Percentiles rank a stretch among this genome's conserved stretches.
These are phyloP conservation scores for Caenorhabditis tropicalis DNA, from an alignment of 1,140 invertebrate species.

Conservation along the genomic window DNA sequence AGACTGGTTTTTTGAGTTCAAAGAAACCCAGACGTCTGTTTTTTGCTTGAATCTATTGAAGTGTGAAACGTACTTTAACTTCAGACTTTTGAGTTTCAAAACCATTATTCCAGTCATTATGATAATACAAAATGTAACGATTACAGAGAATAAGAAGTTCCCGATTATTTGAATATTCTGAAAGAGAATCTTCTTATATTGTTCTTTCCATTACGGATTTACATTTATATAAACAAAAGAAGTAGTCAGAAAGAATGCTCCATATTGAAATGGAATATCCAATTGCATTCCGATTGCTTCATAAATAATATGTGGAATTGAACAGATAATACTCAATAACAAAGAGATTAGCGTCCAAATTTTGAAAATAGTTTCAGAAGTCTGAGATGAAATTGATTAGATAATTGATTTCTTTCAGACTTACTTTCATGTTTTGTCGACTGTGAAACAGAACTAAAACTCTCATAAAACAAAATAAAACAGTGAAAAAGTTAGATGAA, in stretches of 20 bases:
- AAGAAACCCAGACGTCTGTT: too few relatives aligned
- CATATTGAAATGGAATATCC: not conserved
- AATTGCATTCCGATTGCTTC: not conserved
- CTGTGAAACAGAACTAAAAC: not conserved
- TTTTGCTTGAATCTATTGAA: too few relatives aligned
- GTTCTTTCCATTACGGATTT: not conserved
- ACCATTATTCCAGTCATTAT: not conserved
- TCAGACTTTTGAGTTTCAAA: not conserved
- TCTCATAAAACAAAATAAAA: not conserved
- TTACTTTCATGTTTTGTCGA: not conserved
- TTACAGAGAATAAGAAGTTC: not conserved
- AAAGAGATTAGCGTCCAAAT: not conserved
- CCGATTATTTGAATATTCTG: not conserved
- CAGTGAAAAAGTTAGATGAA: not conserved
- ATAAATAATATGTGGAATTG: not conserved
- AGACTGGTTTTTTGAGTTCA: too few relatives aligned
- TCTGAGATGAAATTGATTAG: not conserved
- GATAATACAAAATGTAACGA: not conserved
- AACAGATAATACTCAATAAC: not conserved
- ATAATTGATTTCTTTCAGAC: not conserved
- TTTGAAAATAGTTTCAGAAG: not conserved
- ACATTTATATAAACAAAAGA: not conserved
- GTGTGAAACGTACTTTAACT: not conserved
- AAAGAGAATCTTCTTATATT: too few relatives aligned
- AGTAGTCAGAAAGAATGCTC: not conserved